Evolutionary conservation across 2,888 invertebrate species (phyloP), one percentile per base, ranked within the genome.

Genomic region (Leucania comma): DNA sequence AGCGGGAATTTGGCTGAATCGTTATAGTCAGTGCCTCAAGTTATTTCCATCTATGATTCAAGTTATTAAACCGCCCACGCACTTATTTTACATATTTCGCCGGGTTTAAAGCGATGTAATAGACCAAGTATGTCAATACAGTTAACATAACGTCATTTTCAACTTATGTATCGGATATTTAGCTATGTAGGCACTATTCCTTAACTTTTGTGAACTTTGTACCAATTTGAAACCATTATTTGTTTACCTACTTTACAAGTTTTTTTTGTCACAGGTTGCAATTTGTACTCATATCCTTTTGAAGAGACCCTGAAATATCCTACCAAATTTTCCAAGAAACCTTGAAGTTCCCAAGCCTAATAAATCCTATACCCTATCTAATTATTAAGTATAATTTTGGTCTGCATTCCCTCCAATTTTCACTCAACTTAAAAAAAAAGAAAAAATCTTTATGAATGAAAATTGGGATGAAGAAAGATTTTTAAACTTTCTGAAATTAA

Each of bases 11-110:
- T 29, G 2, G 10, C 26, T 10, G 29, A 65, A 48, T 68, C 9
- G 26, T 51, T 75, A 58, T 22, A 24, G 10, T 64, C 6, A 10
- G 14, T 63, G 38, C 26, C 26, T 48, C 29, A 69, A 81, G 66
- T 67, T 72, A 81, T 80, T 77, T 62, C 26, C 10, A 72, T 61
- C 46, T 63, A 60, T 70, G 68, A 68, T 77, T 77, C 65, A 77
- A 67, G 63, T 58, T 73, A 68, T 32, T 24, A 66, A 0, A n/a
- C 3, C 81, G 66, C 83, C 82, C 64, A 82, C 81, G 9, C 68
- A 75, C 9, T 54, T 12, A n/a, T 46, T 67, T 50, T 24, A 57
- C 64, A 29, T 73, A 62, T 26, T 75, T 75, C 46, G 79, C 79
- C 81, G 82, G 82, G 57, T 66, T 69, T 20, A 1, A 6, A 61